Conservation (phyloP, 2,888 invertebrate genomes). For the Caenorhabditis panamensis region DNA sequence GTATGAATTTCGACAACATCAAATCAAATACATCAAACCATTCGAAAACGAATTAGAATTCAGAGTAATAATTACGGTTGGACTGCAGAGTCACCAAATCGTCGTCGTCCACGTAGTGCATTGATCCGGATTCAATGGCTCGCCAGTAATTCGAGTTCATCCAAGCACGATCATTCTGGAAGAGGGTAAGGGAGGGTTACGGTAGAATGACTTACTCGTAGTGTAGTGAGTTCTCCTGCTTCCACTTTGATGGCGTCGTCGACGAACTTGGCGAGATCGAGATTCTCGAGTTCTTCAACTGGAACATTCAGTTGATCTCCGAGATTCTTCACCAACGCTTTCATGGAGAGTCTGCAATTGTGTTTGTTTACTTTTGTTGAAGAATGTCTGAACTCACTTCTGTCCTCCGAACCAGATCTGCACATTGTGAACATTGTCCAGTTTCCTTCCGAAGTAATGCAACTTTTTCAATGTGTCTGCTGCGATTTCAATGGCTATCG, state of each 20-base stretch:
- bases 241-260: constrained; percentile 78
- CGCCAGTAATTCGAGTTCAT: constrained; percentile 75
- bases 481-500: constrained; percentile 80
- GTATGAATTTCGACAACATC: constrained; percentile 33
- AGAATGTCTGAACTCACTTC: constrained; percentile 65
- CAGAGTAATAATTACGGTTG: constrained; percentile 74
- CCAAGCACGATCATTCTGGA: constrained; percentile 71
- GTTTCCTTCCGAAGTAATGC: constrained; percentile 79
- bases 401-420: constrained; percentile 80
- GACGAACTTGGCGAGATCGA: constrained; percentile 76
- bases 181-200: not conserved
- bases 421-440: constrained; percentile 79
- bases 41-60: constrained; percentile 58
- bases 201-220: constrained; percentile 60
- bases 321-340: constrained; percentile 76
- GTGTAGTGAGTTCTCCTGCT: constrained; percentile 73
- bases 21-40: constrained; percentile 33
- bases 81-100: constrained; percentile 69
- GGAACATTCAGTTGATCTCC: constrained; percentile 78
- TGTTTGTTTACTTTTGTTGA: not conserved
- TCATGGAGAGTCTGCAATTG: constrained; percentile 72
- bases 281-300: constrained; percentile 72
- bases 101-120: constrained; percentile 73
- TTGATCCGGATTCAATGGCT: constrained; percentile 67
- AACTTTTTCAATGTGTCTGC: constrained; percentile 77